Evolutionary conservation across 30 jellyfish, hydroid and myxozoan genomes (phyloP), one percentile per base, ranked within the genome.

Genomic region (Turritopsis dohrnii): DNA sequence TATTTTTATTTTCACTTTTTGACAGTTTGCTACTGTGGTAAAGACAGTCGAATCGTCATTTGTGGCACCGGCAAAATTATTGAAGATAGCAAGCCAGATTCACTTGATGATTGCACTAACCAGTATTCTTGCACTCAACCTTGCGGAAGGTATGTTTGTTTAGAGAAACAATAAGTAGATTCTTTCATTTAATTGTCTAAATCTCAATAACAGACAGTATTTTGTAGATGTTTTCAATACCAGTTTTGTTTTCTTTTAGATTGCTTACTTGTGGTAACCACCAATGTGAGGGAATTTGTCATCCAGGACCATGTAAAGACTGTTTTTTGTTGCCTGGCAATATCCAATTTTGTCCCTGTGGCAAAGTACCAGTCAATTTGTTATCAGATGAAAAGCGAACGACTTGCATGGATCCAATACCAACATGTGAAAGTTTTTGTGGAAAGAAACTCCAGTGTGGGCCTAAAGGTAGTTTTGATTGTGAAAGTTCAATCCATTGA

Each of bases 361-460:
- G 94, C 74, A 93, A 93, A 83, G 90, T 89, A 16, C 79, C 52
- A 7, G 28, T 93, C 31, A 28, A 25, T 7, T 89, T 88, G 24
- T 83, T 93, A 18, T 66, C 76, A 8, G 88, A 86, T 60, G 95
- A 83, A 8, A 86, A 88, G 52, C 53, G 96, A 72, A 82, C 79
- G 31, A 80, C 94, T 0, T 93, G 98, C 71, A 31, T 89, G 74
- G 98, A 93, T 82, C 90, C 96, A 21, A 77, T 93, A 13, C 98
- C 96, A 21, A 84, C 97, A 76, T 93, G 98, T 81, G 84, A 84
- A 25, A 88, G 85, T 76, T 79, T 88, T 73, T 93, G 98, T 85
- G 96, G 96, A 25, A 93, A 93, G 79, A 88, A 76, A 53, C 84
- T 93, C 53, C 90, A 29, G 1, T 93, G 98, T 83, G 98, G 98